Conservation (phyloP, 2,113 vertebrate genomes). For the Heterotilapia buettikoferi region DNA sequence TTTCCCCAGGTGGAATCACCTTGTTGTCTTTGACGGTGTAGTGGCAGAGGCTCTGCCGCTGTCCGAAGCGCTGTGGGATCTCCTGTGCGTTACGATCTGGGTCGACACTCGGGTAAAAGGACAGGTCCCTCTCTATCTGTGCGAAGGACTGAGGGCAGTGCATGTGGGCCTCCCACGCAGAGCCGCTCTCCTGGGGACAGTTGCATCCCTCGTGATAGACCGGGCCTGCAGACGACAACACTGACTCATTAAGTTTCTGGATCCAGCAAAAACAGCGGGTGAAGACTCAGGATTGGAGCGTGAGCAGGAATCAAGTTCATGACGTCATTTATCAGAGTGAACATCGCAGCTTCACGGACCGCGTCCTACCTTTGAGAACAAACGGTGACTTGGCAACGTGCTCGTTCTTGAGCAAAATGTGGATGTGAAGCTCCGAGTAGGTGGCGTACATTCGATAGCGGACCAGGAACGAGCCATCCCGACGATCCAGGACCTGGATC, state of each 20-base stretch:
- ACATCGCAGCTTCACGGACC: background rate
- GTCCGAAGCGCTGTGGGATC: constrained; percentile 88
- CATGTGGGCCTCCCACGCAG: constrained; percentile 83
- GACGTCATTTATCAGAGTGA: background rate
- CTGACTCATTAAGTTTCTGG: background rate
- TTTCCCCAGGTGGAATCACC: constrained; percentile 55
- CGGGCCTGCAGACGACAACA: constrained; percentile 70
- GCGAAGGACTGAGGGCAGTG: constrained; percentile 80
- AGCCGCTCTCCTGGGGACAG: constrained; percentile 81
- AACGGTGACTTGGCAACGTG: constrained; percentile 89
- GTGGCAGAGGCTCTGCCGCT: constrained; percentile 94
- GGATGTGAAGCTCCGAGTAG: constrained; percentile 84
- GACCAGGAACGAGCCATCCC: constrained; percentile 93
- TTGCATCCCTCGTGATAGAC: constrained; percentile 92
- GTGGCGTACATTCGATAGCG: constrained; percentile 95
- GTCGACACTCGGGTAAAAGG: constrained; percentile 76
- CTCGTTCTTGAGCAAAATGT: constrained; percentile 75
- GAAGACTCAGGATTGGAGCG: background rate
- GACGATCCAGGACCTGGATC: constrained; percentile 89
- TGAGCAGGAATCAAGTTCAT: background rate
- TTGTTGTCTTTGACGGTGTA: constrained; percentile 94
- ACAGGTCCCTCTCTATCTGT: constrained; percentile 86
- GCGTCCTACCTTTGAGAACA: constrained; percentile 81
- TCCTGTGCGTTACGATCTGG: constrained; percentile 84
- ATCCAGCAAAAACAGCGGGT: background rate